Evolutionary conservation across 2,113 vertebrate species (phyloP).

Genomic region (Hippocampus abdominalis): DNA sequence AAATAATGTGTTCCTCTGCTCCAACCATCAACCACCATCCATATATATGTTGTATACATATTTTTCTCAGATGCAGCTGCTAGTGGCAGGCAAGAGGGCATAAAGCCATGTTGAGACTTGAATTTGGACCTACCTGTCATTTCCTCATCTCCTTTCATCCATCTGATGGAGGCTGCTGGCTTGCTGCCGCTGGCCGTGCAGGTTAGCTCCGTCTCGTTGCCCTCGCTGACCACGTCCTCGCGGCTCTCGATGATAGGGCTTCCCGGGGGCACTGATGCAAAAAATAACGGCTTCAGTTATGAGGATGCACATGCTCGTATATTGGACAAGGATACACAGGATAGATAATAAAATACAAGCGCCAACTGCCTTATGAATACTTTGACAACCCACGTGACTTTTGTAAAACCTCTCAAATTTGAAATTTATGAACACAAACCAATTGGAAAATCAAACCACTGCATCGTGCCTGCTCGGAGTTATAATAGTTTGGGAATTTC

Average conservation of each 20-base stretch:
- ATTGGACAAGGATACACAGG: too few species aligned
- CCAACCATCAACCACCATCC: background rate
- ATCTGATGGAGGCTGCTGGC: conserved; percentile 89
- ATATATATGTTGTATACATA: background rate
- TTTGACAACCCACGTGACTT: background rate
- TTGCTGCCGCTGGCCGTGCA: conserved; percentile 94
- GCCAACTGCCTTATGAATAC: background rate
- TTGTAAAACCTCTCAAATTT: background rate
- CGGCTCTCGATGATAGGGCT: conserved; percentile 90
- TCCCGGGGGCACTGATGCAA: conserved; percentile 84
- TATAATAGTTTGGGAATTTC: too few species aligned
- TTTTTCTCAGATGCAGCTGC: conserved; percentile 19
- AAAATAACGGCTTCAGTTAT: background rate
- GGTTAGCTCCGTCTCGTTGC: conserved; percentile 95
- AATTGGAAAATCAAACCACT: too few species aligned
- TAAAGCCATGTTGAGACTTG: conserved; percentile 48
- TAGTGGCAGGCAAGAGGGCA: conserved; percentile 32
- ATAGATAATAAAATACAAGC: too few species aligned
- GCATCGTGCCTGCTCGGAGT: too few species aligned
- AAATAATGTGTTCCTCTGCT: background rate
- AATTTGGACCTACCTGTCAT: conserved; percentile 79
- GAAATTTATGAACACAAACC: too few species aligned
- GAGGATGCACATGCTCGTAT: background rate
- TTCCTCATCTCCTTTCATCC: conserved; percentile 95
- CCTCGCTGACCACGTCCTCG: conserved; percentile 88